Conservation (phyloP, 2,113 vertebrate genomes). For the Cyprinodon brontotheroides region DNA sequence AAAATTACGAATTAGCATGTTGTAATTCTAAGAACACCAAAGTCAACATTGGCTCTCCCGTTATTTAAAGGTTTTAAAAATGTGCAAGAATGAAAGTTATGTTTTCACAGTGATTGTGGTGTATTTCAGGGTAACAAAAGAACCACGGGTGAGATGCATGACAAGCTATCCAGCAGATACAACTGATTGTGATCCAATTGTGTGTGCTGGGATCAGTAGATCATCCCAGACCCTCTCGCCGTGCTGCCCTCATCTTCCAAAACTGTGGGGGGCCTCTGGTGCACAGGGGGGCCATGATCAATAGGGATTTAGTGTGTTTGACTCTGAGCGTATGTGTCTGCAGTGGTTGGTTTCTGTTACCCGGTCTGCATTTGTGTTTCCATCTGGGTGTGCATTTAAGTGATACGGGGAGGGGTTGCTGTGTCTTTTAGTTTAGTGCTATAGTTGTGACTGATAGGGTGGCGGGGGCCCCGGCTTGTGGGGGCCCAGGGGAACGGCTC, state of each 20-base stretch:
- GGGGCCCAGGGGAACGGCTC: conserved; percentile 62
- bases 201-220: conserved; percentile 77
- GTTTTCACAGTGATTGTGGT: background rate
- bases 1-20: too few species aligned
- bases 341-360: conserved; percentile 47
- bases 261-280: conserved; percentile 55
- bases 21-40: too few species aligned
- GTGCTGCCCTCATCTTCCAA: conserved; percentile 42
- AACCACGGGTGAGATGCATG: conserved; percentile 65
- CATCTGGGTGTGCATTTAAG: conserved; percentile 55
- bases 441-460: conserved; percentile 74
- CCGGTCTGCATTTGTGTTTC: conserved; percentile 38
- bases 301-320: conserved; percentile 76
- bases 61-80: too few species aligned
- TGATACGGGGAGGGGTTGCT: conserved; percentile 32
- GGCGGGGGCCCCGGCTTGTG: conserved; percentile 48
- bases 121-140: conserved; percentile 17
- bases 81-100: background rate
- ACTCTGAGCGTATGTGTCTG: conserved; percentile 48
- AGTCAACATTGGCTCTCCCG: too few species aligned
- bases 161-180: conserved; percentile 59
- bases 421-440: conserved; percentile 62
- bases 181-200: conserved; percentile 75
- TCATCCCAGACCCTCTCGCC: conserved; percentile 67
- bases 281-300: conserved; percentile 64